Evolutionary conservation across 2,888 invertebrate genomes (phyloP).

Genomic region (Pandemis cinnamomeana): DNA sequence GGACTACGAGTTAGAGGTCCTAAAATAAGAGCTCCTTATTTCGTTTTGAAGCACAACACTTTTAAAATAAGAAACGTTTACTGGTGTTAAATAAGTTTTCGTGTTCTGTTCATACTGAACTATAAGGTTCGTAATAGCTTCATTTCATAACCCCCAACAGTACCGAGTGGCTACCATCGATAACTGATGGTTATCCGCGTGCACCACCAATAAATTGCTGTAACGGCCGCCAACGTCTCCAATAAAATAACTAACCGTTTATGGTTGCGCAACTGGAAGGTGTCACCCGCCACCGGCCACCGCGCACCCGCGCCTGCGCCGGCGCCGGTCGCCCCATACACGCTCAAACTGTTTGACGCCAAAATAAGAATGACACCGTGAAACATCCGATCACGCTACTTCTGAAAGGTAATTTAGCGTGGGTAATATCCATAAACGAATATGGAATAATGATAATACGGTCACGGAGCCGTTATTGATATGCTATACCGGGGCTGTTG

Average conservation of each 20-base stretch:
- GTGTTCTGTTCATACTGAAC: too few species aligned
- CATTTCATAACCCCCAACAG: constrained; percentile 32
- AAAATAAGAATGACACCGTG: constrained; percentile 37
- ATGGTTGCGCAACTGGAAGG: constrained; percentile 46
- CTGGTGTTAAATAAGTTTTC: too few species aligned
- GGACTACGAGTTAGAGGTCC: too few species aligned
- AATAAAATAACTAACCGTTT: constrained; percentile 60
- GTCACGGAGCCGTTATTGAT: constrained; percentile 62
- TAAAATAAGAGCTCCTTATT: too few species aligned
- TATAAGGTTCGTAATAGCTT: constrained; percentile 19
- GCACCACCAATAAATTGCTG: constrained; percentile 49
- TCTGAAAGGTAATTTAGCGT: constrained; percentile 58
- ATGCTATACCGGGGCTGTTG: constrained; percentile 44
- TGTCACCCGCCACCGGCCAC: constrained; percentile 14
- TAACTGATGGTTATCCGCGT: constrained; percentile 24
- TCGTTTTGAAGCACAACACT: too few species aligned
- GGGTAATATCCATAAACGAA: constrained; percentile 61
- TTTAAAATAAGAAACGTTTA: too few species aligned
- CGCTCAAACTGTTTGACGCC: constrained; percentile 43
- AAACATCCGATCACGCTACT: constrained; percentile 43
- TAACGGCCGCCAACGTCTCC: constrained; percentile 56
- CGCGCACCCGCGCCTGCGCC: constrained; percentile 1
- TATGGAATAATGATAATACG: constrained; percentile 65
- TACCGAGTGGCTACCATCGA: background rate
- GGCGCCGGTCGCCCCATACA: constrained; percentile 15